These are phyloP conservation scores for Pogonognathellus flavescens DNA, from an alignment of 1,140 invertebrate genomes.

Conservation along the genomic window DNA sequence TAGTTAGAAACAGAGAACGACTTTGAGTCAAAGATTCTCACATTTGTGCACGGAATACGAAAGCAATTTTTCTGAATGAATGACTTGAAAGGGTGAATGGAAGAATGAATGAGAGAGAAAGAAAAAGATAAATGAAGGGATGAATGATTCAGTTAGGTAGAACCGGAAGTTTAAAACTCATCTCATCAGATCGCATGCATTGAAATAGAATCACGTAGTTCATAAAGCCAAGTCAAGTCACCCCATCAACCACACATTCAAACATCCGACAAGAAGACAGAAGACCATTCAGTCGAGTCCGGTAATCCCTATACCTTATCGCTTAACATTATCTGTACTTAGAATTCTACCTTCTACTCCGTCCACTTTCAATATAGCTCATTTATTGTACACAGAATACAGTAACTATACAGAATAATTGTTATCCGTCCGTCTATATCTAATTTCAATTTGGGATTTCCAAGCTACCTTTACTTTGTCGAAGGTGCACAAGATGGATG, in stretches of 20 bases:
- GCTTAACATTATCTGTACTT: no score
- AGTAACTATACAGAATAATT: no score
- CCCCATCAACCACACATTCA: constrained; percentile 9
- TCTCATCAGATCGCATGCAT: constrained; percentile 29
- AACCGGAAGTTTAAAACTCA: constrained; percentile 22
- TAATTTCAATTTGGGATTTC: no score
- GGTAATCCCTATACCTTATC: no score
- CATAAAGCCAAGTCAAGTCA: neutral
- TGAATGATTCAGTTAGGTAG: constrained; percentile 2
- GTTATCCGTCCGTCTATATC: no score
- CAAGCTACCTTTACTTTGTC: no score
- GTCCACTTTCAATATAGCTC: no score
- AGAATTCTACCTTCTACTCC: no score
- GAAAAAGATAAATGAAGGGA: neutral
- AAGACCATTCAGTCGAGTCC: neutral
- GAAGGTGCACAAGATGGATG: no score
- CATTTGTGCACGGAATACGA: neutral
- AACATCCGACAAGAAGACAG: neutral
- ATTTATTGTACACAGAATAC: no score
- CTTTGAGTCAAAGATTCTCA: constrained; percentile 1
- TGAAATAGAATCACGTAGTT: constrained; percentile 21
- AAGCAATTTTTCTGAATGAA: constrained; percentile 27
- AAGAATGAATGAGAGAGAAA: constrained; percentile 13
- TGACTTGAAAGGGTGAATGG: neutral
- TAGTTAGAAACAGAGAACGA: neutral